Base-by-base conservation (phyloP, 2,888 invertebrate species). In the Sphaeridia pumilis region DNA sequence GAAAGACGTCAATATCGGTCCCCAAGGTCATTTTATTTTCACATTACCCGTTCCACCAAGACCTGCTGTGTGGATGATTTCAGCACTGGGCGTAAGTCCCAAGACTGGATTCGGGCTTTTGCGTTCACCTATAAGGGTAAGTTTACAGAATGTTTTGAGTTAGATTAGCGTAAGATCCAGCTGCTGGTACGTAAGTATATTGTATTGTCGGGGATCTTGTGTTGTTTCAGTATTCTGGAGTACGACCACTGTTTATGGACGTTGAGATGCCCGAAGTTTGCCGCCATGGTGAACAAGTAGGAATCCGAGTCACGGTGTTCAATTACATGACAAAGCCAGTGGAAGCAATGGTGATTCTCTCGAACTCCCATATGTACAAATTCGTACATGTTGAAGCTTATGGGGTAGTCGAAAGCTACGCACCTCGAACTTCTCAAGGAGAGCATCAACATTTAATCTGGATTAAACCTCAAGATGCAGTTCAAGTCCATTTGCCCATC, bases 361-460 rank as follows among this genome's bases (percentile, higher is more conserved):
- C 81, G 45, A 82, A 82, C 46, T 90, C 90, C 20, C 78, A 78
- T 0, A 83, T 90, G 69, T 93, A 92, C 70, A 85, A 87, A 72
- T 90, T 88, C 67, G 85, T 90, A 26, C 90, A 92, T 66, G 90
- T 92, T 5, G 90, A 89, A 70, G 82, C 85, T 66, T 80, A 86
- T 66, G 90, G 90, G 49, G 67, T 67, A 25, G 72, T 73, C 0
- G 78, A 82, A 1, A 87, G 92, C 0, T 94, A 93, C 72, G 85
- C 83, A 71, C 93, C 94, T 0, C 78, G 87, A 58, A 90, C 90
- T 2, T 86, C 89, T 1, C 84, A 79, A 69, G 93, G 93, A 55
- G 92, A 94, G 71, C 90, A 93, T 73, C 93, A 95, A 71, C 92
- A 93, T 74, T 87, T 94, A 70, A 80, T 93, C 65, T 92, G 84